phyloP scores from a whole-genome alignment of 2,888 invertebrate species.

The Sphaeridia pumilis region DNA sequence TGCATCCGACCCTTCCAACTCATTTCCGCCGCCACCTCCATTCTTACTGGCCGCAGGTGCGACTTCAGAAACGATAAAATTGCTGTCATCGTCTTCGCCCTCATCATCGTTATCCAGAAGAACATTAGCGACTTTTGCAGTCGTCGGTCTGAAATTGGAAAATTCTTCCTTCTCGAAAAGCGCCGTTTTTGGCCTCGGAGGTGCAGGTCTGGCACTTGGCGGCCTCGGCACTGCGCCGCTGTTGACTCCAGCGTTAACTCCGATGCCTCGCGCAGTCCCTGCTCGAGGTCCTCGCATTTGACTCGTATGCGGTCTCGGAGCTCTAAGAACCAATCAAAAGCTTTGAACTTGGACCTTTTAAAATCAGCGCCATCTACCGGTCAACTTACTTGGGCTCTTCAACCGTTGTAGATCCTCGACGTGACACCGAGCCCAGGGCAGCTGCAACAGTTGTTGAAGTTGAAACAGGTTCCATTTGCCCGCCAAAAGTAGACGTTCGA shows the following conservation, averaged over 20 bases:
- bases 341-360: too few species aligned
- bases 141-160: conserved; percentile 33
- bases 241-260: conserved; percentile 10
- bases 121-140: conserved; percentile 54
- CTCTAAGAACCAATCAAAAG: too few species aligned
- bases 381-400: too few species aligned
- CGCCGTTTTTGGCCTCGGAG: conserved; percentile 50
- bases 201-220: conserved; percentile 76
- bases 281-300: conserved; percentile 19
- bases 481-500: too few species aligned
- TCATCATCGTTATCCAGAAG: conserved; percentile 62
- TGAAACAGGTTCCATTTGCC: too few species aligned
- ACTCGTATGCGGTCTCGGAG: conserved; percentile 22
- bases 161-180: conserved; percentile 18
- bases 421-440: too few species aligned
- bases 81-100: conserved; percentile 55
- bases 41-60: conserved; percentile 26
- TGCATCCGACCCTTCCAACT: too few species aligned
- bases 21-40: too few species aligned
- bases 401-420: too few species aligned
- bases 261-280: too few species aligned
- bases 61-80: conserved; percentile 56
- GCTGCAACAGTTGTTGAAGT: too few species aligned
- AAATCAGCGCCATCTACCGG: too few species aligned
- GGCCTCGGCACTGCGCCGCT: conserved; percentile 48